Percentiles rank a stretch among this genome's conserved stretches.
Evolutionary conservation across 2,113 vertebrate genomes (phyloP).

Genomic region (cat (Felis catus)): F.catus_Fca126_mat1.0 CM031417.1:97255001-97255500

Average conservation of each 20-base stretch:
- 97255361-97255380: not conserved
- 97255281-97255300: not conserved
- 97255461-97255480: not conserved
- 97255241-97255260: not conserved
- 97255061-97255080: not conserved
- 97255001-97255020: not conserved
- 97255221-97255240: not conserved
- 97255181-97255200: not conserved
- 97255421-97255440: not conserved
- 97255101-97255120: not conserved
- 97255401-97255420: not conserved
- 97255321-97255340: not conserved
- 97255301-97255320: not conserved
- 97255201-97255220: not conserved
- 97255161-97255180: not conserved
- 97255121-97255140: not conserved
- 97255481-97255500: not conserved
- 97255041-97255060: not conserved
- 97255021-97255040: conserved; percentile 8
- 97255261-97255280: not conserved
- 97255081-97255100: not conserved
- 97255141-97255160: not conserved
- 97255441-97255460: not conserved
- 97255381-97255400: not conserved
- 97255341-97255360: not conserved